These are phyloP conservation scores for Otolemur crassicaudatus DNA, from an alignment of 2,797 vertebrate species.

Conservation along the genomic window DNA sequence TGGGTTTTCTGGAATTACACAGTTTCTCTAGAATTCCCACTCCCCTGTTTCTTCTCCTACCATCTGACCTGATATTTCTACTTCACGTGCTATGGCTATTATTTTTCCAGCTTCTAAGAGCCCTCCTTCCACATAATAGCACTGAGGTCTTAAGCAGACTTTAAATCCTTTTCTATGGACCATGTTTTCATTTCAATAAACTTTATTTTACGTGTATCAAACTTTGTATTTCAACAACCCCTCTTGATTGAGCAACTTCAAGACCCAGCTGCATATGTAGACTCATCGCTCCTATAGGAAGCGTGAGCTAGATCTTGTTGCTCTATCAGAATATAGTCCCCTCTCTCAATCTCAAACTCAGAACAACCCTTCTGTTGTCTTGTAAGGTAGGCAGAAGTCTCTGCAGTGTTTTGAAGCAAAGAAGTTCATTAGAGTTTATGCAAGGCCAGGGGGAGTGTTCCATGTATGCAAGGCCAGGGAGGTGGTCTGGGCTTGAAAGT, in stretches of 20 bases:
- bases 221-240: not conserved
- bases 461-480: not conserved
- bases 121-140: not conserved
- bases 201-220: not conserved
- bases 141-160: not conserved
- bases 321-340: not conserved
- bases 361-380: not conserved
- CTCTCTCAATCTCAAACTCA: not conserved
- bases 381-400: not conserved
- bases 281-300: not conserved
- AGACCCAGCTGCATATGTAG: not conserved
- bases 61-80: not conserved
- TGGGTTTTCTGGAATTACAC: not conserved
- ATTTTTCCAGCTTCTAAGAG: not conserved
- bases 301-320: not conserved
- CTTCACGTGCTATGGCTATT: not conserved
- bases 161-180: not conserved
- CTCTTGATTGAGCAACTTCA: not conserved
- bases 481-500: not conserved
- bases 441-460: fast-evolving
- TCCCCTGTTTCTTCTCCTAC: not conserved
- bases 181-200: not conserved
- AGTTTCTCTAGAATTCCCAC: not conserved
- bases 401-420: not conserved
- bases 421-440: not conserved